Conservation (phyloP, 2,113 vertebrate species). For the Machaerirhynchus nigripectus region DNA sequence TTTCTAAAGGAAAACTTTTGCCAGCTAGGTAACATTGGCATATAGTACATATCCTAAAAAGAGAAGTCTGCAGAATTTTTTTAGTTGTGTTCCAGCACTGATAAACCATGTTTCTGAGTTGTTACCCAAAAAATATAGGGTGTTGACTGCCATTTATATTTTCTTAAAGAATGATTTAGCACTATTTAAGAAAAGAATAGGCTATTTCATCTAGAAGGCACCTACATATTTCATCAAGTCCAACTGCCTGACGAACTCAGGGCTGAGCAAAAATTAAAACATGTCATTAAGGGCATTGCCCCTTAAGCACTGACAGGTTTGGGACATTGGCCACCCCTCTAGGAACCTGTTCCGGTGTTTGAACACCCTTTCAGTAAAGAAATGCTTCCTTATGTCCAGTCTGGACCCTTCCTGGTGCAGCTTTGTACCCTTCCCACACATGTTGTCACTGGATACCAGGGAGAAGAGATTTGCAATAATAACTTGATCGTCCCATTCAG, state of each 20-base stretch:
- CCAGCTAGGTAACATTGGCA: not conserved
- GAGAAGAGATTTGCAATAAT: not conserved
- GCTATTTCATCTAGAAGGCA: not conserved
- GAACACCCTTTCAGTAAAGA: not conserved
- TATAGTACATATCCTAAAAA: not conserved
- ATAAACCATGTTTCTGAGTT: not conserved
- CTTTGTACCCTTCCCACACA: not conserved
- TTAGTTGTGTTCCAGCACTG: not conserved
- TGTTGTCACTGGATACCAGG: not conserved
- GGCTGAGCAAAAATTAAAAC: not conserved
- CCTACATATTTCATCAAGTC: fast-evolving
- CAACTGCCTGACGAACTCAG: not conserved
- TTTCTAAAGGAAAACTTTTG: not conserved
- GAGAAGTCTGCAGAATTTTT: not conserved
- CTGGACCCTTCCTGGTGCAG: not conserved
- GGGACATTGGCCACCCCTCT: fast-evolving
- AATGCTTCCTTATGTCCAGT: not conserved
- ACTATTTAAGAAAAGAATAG: not conserved
- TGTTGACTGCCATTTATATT: not conserved
- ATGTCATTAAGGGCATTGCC: fast-evolving
- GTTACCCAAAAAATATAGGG: not conserved
- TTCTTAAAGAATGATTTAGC: not conserved
- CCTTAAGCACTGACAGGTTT: not conserved
- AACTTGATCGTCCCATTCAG: not conserved
- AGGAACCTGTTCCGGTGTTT: not conserved